phyloP scores from a whole-genome alignment of 2,888 invertebrate species.

The Cryptocheilus praepositus region DNA sequence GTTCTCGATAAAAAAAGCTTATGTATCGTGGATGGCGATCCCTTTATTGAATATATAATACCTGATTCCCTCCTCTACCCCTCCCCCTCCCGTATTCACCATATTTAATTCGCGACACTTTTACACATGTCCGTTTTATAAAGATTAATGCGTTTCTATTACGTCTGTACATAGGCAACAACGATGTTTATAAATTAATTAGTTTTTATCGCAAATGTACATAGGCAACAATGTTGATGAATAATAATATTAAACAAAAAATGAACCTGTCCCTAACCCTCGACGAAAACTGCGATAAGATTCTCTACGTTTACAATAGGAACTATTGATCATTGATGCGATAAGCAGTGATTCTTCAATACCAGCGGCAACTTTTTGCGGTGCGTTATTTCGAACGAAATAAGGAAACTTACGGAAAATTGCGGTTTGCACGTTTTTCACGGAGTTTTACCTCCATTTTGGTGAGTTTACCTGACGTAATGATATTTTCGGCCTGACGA shows the following conservation, averaged over 20 bases:
- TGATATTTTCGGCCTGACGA: no score
- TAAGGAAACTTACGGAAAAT: no score
- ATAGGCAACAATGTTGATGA: slow-evolving; percentile 41
- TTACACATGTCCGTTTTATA: slow-evolving; percentile 53
- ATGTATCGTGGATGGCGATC: no score
- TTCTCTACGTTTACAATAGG: slow-evolving; percentile 10
- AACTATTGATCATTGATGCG: slow-evolving; percentile 25
- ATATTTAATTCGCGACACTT: slow-evolving; percentile 46
- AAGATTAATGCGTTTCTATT: slow-evolving; percentile 48
- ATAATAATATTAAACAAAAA: background rate
- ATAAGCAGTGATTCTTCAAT: slow-evolving; percentile 28
- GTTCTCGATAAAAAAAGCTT: no score
- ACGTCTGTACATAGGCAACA: slow-evolving; percentile 46
- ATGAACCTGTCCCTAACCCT: slow-evolving; percentile 11
- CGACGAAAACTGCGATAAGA: background rate
- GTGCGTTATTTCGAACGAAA: background rate
- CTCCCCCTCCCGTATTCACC: background rate
- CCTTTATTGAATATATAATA: no score
- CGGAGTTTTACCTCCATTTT: no score
- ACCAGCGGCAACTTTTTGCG: slow-evolving; percentile 29
- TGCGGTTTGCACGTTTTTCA: no score
- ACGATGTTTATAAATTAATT: slow-evolving; percentile 53
- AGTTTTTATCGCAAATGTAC: slow-evolving; percentile 48
- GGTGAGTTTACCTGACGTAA: no score
- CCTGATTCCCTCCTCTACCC: no score